Evolutionary conservation across 2,888 invertebrate genomes (phyloP).

Genomic region (Xylota segnis): DNA sequence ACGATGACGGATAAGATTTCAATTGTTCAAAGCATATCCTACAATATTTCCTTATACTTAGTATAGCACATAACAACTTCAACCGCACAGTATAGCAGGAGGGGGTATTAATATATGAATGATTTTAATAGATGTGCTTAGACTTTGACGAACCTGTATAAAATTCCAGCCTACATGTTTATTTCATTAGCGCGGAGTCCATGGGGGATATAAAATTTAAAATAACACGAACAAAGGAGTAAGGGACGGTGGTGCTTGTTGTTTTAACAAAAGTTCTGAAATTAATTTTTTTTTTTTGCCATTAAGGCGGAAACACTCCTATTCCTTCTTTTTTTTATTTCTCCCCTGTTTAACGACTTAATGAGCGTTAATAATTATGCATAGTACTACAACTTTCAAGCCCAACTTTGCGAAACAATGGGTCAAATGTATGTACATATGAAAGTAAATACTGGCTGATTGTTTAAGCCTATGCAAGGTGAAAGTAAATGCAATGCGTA

Average conservation of each 20-base stretch:
- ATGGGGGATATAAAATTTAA: background rate
- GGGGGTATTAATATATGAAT: conserved; percentile 14
- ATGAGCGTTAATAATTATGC: conserved; percentile 45
- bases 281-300: conserved; percentile 19
- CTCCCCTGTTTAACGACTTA: conserved; percentile 18
- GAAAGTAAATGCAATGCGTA: background rate
- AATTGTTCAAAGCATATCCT: conserved; percentile 13
- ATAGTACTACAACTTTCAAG: conserved; percentile 13
- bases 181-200: background rate
- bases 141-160: conserved; percentile 6
- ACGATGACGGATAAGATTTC: conserved; percentile 16
- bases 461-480: background rate
- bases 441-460: background rate
- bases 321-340: conserved; percentile 11
- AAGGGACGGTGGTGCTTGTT: background rate
- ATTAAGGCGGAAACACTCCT: background rate
- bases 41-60: background rate
- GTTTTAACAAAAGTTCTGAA: conserved; percentile 24
- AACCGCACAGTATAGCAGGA: background rate
- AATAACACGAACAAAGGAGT: conserved; percentile 27
- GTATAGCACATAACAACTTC: background rate
- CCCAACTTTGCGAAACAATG: conserved; percentile 9
- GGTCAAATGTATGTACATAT: background rate
- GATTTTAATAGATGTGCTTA: conserved; percentile 11
- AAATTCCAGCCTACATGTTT: background rate